phyloP scores from a whole-genome alignment of 2,797 vertebrate genomes.

The Pangasius larnaudii region DNA sequence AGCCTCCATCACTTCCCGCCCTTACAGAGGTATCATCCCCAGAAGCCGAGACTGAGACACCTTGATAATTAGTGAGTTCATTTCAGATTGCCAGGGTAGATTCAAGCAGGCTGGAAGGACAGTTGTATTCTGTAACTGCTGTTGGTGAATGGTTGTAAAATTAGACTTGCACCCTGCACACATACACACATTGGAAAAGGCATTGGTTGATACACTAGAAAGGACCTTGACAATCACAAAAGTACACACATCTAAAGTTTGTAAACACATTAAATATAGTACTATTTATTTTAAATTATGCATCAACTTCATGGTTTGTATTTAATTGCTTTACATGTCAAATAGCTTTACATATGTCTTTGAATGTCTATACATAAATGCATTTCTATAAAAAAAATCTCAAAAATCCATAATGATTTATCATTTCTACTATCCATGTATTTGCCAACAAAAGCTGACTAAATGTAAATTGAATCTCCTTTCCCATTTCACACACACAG shows the following conservation, averaged over 20 bases:
- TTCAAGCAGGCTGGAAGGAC: slow-evolving; percentile 52
- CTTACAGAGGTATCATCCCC: slow-evolving; percentile 54
- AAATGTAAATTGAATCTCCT: neutral
- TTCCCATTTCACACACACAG: neutral
- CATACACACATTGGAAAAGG: slow-evolving; percentile 3
- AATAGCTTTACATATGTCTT: neutral
- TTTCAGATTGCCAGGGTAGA: slow-evolving; percentile 61
- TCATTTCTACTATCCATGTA: neutral
- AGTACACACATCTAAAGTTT: neutral
- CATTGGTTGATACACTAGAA: slow-evolving; percentile 5
- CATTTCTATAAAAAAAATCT: neutral
- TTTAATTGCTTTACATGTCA: neutral
- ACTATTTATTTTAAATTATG: neutral
- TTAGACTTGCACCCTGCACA: slow-evolving; percentile 18
- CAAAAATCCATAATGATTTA: neutral
- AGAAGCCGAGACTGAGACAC: slow-evolving; percentile 52
- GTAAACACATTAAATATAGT: neutral
- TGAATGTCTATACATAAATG: neutral
- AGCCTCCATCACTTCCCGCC: slow-evolving; percentile 32
- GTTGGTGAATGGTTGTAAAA: slow-evolving; percentile 47
- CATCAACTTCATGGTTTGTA: neutral
- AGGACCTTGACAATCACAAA: neutral
- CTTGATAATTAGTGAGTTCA: slow-evolving; percentile 62
- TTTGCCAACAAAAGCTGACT: neutral
- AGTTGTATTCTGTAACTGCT: slow-evolving; percentile 61